Conservation (phyloP, 2,888 invertebrate genomes). For the Acronicta psi region DNA sequence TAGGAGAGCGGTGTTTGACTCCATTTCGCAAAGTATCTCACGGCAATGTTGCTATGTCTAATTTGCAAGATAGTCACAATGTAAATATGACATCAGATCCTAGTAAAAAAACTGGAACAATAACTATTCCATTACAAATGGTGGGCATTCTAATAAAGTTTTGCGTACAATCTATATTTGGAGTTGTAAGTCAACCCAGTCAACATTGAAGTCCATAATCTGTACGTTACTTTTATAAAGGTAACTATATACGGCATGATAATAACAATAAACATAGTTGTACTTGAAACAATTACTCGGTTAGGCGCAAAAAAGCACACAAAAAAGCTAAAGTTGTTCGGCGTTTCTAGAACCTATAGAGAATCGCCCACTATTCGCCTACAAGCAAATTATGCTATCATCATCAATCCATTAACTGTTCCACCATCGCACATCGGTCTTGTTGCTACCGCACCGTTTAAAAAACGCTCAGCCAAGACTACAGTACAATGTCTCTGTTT, state of each 20-base stretch:
- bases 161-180: constrained; percentile 27
- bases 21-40: constrained; percentile 17
- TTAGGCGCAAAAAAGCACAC: constrained; percentile 6
- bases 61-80: constrained; percentile 19
- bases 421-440: too few relatives aligned
- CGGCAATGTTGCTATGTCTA: constrained; percentile 20
- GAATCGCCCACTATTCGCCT: neutral
- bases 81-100: constrained; percentile 31
- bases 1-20: constrained; percentile 10
- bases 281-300: constrained; percentile 25
- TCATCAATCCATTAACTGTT: too few relatives aligned
- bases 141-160: constrained; percentile 14
- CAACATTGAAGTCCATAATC: constrained; percentile 29
- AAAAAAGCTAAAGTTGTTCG: constrained; percentile 14
- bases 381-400: neutral
- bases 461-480: too few relatives aligned
- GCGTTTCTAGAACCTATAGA: constrained; percentile 4
- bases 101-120: constrained; percentile 22
- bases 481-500: too few relatives aligned
- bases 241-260: constrained; percentile 16
- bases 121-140: constrained; percentile 23
- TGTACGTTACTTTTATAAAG: constrained; percentile 27
- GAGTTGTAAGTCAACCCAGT: constrained; percentile 29
- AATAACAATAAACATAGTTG: constrained; percentile 36
- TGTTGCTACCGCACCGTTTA: too few relatives aligned